These are phyloP conservation scores for Hipposideros armiger DNA, from an alignment of 2,113 vertebrate genomes.

Conservation along the genomic window DNA sequence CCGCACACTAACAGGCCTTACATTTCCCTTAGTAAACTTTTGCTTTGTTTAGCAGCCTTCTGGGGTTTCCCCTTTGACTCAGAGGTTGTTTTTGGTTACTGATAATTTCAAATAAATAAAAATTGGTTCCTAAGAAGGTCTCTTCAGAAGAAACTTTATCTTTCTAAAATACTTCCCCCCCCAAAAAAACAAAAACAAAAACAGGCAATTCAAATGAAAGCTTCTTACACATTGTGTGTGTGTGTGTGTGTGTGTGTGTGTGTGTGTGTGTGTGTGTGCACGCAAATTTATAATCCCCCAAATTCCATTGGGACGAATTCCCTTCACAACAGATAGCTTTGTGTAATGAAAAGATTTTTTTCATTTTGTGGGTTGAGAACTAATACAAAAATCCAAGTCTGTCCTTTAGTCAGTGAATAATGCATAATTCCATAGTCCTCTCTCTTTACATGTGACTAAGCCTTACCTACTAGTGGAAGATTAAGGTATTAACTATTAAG, in stretches of 20 bases:
- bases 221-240: not conserved
- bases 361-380: not conserved
- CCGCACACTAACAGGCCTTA: not conserved
- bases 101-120: conserved; percentile 32
- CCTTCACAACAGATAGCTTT: not conserved
- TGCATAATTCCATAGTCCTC: not conserved
- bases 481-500: not conserved
- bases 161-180: not conserved
- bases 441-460: not conserved
- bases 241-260: too few species aligned
- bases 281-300: not conserved
- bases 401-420: not conserved
- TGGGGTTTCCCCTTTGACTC: conserved; percentile 54
- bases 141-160: not conserved
- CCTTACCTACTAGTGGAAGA: not conserved
- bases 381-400: not conserved
- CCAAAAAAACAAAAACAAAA: not conserved
- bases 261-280: too few species aligned
- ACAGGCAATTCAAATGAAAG: not conserved
- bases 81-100: conserved; percentile 52
- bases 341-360: conserved; percentile 42
- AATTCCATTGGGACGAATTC: not conserved
- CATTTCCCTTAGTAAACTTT: conserved; percentile 59
- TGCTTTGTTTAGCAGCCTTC: conserved; percentile 29
- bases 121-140: not conserved